phyloP scores from a whole-genome alignment of 2,888 invertebrate species.

The Mayetiola destructor region DNA sequence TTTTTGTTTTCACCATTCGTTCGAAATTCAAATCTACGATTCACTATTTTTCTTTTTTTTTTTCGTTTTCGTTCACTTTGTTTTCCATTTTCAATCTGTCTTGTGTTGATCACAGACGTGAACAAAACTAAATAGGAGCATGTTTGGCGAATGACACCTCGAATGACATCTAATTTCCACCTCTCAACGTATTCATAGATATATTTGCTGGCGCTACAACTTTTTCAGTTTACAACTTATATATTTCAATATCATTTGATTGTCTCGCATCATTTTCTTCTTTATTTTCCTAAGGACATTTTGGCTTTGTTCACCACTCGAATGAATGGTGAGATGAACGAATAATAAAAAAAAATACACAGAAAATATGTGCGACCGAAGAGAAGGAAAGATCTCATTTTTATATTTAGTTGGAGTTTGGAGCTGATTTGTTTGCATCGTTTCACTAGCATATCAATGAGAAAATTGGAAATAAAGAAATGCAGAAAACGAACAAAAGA shows the following conservation, averaged over 20 bases:
- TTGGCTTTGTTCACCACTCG: slow-evolving; percentile 1
- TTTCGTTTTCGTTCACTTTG: background rate
- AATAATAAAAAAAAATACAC: too few relatives aligned
- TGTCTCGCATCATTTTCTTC: background rate
- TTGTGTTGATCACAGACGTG: slow-evolving; percentile 6
- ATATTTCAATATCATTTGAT: background rate
- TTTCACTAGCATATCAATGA: background rate
- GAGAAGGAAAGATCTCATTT: background rate
- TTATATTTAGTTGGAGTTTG: background rate
- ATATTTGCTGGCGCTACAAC: too few relatives aligned
- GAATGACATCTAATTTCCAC: slow-evolving; percentile 21
- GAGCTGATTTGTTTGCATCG: background rate
- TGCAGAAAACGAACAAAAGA: background rate
- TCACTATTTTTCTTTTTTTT: background rate
- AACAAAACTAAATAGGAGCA: slow-evolving; percentile 14
- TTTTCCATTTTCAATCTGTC: slow-evolving; percentile 2
- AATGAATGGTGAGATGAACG: too few relatives aligned
- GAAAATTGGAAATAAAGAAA: background rate
- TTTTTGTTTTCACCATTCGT: background rate
- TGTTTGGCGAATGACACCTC: slow-evolving; percentile 21
- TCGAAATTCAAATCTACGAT: too few relatives aligned
- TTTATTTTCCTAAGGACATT: slow-evolving; percentile 9
- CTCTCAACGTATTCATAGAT: slow-evolving; percentile 18
- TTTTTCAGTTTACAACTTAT: slow-evolving; percentile 14
- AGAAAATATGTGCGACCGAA: too few relatives aligned